Conservation (phyloP, 2,888 invertebrate genomes). For the Enchytraeus crypticus region DNA sequence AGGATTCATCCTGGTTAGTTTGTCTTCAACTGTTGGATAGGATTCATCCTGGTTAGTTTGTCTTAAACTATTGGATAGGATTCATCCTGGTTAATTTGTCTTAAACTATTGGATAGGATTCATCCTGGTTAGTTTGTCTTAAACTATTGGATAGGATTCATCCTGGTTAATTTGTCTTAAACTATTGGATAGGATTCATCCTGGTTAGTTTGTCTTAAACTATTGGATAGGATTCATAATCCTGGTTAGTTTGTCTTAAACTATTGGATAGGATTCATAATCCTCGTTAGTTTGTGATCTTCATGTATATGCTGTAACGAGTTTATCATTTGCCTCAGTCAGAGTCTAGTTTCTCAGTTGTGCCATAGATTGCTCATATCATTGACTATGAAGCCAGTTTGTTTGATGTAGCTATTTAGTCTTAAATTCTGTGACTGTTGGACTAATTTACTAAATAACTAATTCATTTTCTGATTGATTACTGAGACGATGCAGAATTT, state of each 20-base stretch:
- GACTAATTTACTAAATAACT: no score
- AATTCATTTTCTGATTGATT: no score
- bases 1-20: no score
- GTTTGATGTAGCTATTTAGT: no score
- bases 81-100: neutral
- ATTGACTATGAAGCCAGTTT: no score
- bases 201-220: neutral
- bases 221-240: neutral
- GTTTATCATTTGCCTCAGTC: no score
- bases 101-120: neutral
- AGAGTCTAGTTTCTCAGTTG: no score
- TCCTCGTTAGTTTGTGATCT: constrained; percentile 50
- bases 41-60: neutral
- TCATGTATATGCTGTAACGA: no score
- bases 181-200: neutral
- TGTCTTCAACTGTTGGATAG: neutral
- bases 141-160: neutral
- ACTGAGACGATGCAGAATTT: no score
- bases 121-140: neutral
- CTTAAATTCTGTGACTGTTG: no score
- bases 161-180: neutral
- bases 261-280: constrained; percentile 70
- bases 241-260: constrained; percentile 53
- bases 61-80: neutral
- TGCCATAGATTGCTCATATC: no score